phyloP scores from a whole-genome alignment of 2,888 invertebrate species.

The Coenonympha glycerion region DNA sequence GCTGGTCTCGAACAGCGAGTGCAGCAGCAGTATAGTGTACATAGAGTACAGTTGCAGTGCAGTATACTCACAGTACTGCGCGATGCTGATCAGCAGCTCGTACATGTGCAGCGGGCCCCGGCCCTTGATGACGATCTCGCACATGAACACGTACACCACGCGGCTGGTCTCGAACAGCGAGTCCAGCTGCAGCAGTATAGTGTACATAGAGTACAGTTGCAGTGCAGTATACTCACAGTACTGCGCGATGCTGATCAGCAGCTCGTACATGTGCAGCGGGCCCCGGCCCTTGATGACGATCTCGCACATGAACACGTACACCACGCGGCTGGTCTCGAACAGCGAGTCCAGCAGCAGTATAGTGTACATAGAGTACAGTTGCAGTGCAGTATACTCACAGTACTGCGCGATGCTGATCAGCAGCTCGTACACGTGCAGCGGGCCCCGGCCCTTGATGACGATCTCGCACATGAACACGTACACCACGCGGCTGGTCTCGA shows the following conservation, averaged over 20 bases:
- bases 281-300: constrained; percentile 56
- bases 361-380: too few species aligned
- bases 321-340: constrained; percentile 61
- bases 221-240: constrained; percentile 45
- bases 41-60: background rate
- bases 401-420: constrained; percentile 59
- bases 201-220: background rate
- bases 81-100: constrained; percentile 56
- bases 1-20: constrained; percentile 64
- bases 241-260: constrained; percentile 56
- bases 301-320: constrained; percentile 63
- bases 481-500: constrained; percentile 61
- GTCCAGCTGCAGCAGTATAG: constrained; percentile 60
- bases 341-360: constrained; percentile 57
- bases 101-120: constrained; percentile 53
- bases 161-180: constrained; percentile 64
- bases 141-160: constrained; percentile 60
- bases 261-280: constrained; percentile 51
- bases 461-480: constrained; percentile 62
- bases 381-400: constrained; percentile 41
- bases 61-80: constrained; percentile 52
- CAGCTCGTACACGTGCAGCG: constrained; percentile 55
- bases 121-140: constrained; percentile 56
- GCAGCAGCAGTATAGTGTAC: constrained; percentile 49
- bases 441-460: constrained; percentile 51